phyloP scores from a whole-genome alignment of 2,113 vertebrate species.

The Scalopus aquaticus region DNA sequence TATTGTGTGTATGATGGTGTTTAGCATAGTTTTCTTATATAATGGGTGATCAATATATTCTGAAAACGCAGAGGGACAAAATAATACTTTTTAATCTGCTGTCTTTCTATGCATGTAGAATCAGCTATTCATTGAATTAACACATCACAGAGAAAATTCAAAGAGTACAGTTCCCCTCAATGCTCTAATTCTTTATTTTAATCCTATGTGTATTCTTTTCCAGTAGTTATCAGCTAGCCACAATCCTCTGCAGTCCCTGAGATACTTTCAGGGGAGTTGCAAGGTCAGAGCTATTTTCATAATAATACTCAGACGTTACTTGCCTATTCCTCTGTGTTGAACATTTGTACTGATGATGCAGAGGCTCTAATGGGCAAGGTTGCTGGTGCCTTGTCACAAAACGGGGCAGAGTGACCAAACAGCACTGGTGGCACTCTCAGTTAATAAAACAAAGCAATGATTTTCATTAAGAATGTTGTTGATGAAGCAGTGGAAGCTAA shows the following conservation, averaged over 20 bases:
- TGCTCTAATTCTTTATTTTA: background rate
- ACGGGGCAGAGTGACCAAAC: background rate
- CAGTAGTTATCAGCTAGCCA: background rate
- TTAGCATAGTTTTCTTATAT: background rate
- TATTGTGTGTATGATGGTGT: background rate
- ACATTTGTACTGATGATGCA: background rate
- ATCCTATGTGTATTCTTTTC: background rate
- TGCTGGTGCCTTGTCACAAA: background rate
- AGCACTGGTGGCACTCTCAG: background rate
- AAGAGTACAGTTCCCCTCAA: background rate
- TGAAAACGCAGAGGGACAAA: background rate
- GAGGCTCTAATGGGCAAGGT: background rate
- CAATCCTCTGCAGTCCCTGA: background rate
- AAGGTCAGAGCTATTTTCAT: background rate
- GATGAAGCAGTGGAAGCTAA: background rate
- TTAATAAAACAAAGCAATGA: background rate
- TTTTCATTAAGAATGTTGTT: background rate
- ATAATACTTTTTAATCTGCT: background rate
- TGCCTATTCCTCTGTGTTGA: background rate
- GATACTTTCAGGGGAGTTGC: background rate
- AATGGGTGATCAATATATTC: background rate
- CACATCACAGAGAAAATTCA: background rate
- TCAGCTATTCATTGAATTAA: background rate
- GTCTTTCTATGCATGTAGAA: background rate
- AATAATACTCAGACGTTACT: background rate